Evolutionary conservation across 2,888 invertebrate species (phyloP).

Genomic region (Polyommatus iphigenia): DNA sequence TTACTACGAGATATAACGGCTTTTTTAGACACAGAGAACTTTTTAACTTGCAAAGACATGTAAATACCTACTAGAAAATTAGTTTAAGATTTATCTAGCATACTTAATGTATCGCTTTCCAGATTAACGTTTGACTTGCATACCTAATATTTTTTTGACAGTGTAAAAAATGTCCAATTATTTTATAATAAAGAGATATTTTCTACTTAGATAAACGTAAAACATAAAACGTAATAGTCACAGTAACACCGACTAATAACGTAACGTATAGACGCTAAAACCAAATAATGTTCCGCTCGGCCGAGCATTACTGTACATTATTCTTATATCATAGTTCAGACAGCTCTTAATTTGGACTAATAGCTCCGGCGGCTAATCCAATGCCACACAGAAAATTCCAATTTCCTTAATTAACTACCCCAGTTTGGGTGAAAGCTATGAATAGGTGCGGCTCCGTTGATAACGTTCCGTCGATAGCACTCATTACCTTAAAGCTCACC

Average conservation of each 20-base stretch:
- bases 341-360: constrained; percentile 78
- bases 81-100: too few relatives aligned
- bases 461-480: constrained; percentile 65
- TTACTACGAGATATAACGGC: neutral
- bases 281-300: neutral
- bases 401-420: constrained; percentile 78
- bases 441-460: constrained; percentile 68
- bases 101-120: too few relatives aligned
- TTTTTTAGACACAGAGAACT: neutral
- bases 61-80: neutral
- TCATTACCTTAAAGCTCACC: constrained; percentile 58
- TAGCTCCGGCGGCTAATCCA: constrained; percentile 74
- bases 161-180: too few relatives aligned
- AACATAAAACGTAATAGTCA: neutral
- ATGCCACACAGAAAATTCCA: constrained; percentile 74
- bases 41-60: neutral
- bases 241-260: neutral
- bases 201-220: neutral
- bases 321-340: constrained; percentile 40
- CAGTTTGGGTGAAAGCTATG: constrained; percentile 65
- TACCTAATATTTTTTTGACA: too few relatives aligned
- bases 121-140: too few relatives aligned
- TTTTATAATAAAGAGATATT: too few relatives aligned
- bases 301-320: constrained; percentile 32
- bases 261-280: neutral